Conservation (phyloP, 2,888 invertebrate genomes). For the Bhutanitis thaidina region DNA sequence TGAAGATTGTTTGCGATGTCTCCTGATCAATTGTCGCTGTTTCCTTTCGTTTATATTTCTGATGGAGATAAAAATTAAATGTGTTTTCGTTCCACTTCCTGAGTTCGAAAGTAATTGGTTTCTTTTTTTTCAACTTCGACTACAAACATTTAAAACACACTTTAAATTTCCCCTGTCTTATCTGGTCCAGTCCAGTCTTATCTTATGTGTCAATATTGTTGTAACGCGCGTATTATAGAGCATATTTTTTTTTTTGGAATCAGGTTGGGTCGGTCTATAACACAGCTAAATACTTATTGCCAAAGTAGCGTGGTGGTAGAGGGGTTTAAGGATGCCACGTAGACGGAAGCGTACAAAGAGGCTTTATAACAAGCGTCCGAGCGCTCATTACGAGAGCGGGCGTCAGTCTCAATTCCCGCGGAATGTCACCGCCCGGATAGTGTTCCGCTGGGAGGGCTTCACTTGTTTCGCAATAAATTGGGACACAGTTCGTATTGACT, state of each 20-base stretch:
- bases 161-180: no score
- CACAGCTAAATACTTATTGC: background rate
- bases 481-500: conserved; percentile 4
- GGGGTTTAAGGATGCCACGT: conserved; percentile 13
- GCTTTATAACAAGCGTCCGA: conserved; percentile 21
- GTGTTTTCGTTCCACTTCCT: conserved; percentile 7
- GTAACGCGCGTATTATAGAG: no score
- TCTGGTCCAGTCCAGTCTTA: no score
- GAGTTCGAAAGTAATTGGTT: no score
- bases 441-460: conserved; percentile 19
- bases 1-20: conserved; percentile 27
- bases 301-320: conserved; percentile 1
- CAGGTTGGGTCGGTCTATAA: no score
- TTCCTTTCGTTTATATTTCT: conserved; percentile 13
- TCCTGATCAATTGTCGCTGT: conserved; percentile 24
- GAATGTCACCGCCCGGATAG: conserved; percentile 24
- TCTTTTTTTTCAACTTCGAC: background rate
- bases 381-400: conserved; percentile 19
- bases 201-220: no score
- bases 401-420: conserved; percentile 19
- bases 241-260: no score
- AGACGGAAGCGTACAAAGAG: conserved; percentile 22
- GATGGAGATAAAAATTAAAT: conserved; percentile 16
- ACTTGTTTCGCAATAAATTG: conserved; percentile 16
- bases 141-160: no score